Evolutionary conservation across 1,140 invertebrate species (phyloP), one percentile per base, ranked within the genome.

Genomic region (Drosophila seguyi): DNA sequence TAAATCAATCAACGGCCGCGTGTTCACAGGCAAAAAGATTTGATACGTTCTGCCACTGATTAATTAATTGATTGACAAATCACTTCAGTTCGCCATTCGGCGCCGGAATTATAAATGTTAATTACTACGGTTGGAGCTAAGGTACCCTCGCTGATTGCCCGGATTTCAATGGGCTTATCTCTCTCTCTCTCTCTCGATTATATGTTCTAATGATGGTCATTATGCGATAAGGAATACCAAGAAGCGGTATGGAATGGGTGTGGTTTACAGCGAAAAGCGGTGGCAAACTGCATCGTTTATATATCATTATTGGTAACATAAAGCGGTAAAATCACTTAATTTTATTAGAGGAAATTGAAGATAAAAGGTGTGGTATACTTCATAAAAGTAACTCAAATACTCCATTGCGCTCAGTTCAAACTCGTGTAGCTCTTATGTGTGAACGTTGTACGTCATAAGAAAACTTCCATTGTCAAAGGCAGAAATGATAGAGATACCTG

Each of bases 41-140:
- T 34, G 31, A 47, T 45, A 41, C 34, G 56, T 53, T 53, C 57
- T 61, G 56, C 68, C 56, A 53, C 56, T 74, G 71, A 74, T 74
- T 74, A 74, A 74, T 74, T 74, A 74, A 61, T 50, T 58, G 68
- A 71, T 74, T 74, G 68, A 61, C 68, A 61, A 74, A 74, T 74
- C 68, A 41, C 47, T 13, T 29, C 67, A 34, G 47, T 29, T 22
- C 38, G n/a, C 14, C 42, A 34, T 13, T 1, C 11, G 10, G 31
- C 31, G 31, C 13, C 4, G 16, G 68, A 41, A 41, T 47, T 62
- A 34, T 38, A 41, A 36, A 27, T 62, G 62, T 45, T 66, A 47
- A 61, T 66, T 61, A 22, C 42, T 41, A 11, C 10, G 11, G 29
- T 27, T n/a, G 25, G 25, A 47, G 50, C 25, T 50, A 13, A 31